Evolutionary conservation across 2,888 invertebrate species (phyloP), one percentile per base, ranked within the genome.

Genomic region (Horisme vitalbata): DNA sequence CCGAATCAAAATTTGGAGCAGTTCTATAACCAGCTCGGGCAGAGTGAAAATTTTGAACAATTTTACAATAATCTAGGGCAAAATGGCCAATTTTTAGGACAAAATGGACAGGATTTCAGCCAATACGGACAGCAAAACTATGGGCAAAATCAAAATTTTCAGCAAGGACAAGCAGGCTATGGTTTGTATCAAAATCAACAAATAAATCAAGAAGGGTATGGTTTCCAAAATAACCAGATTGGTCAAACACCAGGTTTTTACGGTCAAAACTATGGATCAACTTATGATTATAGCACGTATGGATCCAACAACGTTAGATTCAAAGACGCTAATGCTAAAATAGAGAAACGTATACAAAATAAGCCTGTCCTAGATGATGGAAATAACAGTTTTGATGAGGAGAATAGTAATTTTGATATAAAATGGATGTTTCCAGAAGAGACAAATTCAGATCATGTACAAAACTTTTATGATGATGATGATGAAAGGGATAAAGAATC

Each of bases 301-400:
- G 62, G 63, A 7, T 41, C 45, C 15, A 66, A 64, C 36, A 49
- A 55, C 30, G 53, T 59, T 26, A 55, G 43, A 53, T 68, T 50
- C 30, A 73, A 59, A 59, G 43, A 50, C 14, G 39, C 58, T 18
- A 50, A 45, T 23, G 60, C 59, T 13, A 55, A 55, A 54, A 76
- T 78, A 26, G 66, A 85, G 49, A 77, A 72, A 56, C 69, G 85
- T 7, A 83, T 86, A 51, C 79, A 85, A 63, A 83, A 80, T 47
- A 79, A 67, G 47, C 79, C 74, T 13, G 59, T 41, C 4, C 41
- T 59, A 32, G 55, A 59, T 20, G 27, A 49, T 43, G 21, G 34
- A 8, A 52, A 38, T n/a, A 55, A 61, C 14, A 45, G 15, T 37
- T 41, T 55, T 45, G 34, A 52, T 30, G 52, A 54, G n/a, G 52